Conservation (phyloP, 1,140 invertebrate genomes). For the Drosophila virilis region DNA sequence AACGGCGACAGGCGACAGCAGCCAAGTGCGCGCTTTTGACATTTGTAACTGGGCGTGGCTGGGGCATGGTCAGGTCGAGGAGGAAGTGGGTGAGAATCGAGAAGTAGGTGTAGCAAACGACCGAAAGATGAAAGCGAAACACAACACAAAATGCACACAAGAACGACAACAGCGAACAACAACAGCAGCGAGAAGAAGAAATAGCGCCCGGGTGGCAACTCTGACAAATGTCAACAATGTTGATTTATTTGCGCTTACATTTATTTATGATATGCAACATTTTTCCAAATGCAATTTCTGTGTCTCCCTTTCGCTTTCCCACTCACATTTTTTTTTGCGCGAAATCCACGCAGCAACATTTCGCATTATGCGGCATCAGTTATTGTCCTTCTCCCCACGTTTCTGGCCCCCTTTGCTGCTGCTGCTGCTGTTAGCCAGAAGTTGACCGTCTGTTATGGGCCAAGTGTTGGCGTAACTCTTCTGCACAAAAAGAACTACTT, state of each 20-base stretch:
- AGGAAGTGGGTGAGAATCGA: too few relatives aligned
- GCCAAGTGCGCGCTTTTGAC: slow-evolving; percentile 62
- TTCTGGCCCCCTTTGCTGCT: neutral
- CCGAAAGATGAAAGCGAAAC: slow-evolving; percentile 53
- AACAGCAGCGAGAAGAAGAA: slow-evolving; percentile 8
- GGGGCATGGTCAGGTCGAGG: neutral
- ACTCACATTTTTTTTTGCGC: too few relatives aligned
- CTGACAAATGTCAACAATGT: slow-evolving; percentile 80
- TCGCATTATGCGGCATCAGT: slow-evolving; percentile 5
- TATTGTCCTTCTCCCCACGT: neutral
- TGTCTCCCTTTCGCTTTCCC: slow-evolving; percentile 32
- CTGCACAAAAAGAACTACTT: slow-evolving; percentile 6
- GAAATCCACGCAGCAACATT: slow-evolving; percentile 8
- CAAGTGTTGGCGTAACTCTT: slow-evolving; percentile 54
- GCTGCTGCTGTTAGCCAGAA: neutral
- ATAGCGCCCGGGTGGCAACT: slow-evolving; percentile 22
- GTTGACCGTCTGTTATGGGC: slow-evolving; percentile 20
- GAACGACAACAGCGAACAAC: slow-evolving; percentile 16
- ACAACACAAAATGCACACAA: slow-evolving; percentile 37
- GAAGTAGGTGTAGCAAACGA: slow-evolving; percentile 9
- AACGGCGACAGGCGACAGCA: slow-evolving; percentile 14
- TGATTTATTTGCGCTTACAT: slow-evolving; percentile 80
- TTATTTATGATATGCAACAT: slow-evolving; percentile 82
- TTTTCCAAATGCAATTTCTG: slow-evolving; percentile 76
- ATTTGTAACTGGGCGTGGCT: slow-evolving; percentile 48